Base-by-base conservation (phyloP, 2,113 vertebrate species). In the Megaceryle maxima region DNA sequence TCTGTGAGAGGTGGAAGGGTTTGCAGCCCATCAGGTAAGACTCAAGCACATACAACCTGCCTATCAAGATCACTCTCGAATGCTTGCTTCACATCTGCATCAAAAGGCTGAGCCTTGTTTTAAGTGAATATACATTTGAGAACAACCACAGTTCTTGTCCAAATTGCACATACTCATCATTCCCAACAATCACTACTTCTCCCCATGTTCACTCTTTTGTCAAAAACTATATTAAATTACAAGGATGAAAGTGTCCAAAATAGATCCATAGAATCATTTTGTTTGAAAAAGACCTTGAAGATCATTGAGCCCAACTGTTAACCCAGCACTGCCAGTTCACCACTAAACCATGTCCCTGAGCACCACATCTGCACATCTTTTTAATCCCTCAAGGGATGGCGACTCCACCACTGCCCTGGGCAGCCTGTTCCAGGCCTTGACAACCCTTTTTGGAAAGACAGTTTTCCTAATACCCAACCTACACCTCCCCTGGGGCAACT, bases 21-120 rank as follows among this genome's bases (percentile, higher is more conserved):
- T 69, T 81, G 43, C 46, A 86, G 64, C 13, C 15, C 48, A 29
- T 26, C 1, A 2, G 41, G 11, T 13, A 68, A 85, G 62, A 83
- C 39, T 35, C 28, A 17, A 26, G 39, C 15, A 55, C 5, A 0
- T 21, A 68, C 29, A 93, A 18, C 35, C 24, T 29, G 35, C 22
- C 17, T 11, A 37, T 25, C 41, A 43, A 22, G 25, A 60, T 50
- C 41, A 13, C 43, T 14, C 46, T 16, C 0, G 1, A 26, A 10
- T 5, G 13, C 20, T 25, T n/a, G 35, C 44, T 73, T 62, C 5
- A 0, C 59, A 11, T 24, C 4, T 0, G 0, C 48, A 53, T 7
- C 67, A 35, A 85, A 84, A 85, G 48, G 43, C 33, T 81, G 44
- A 95, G 5, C 11, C 48, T 64, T 35, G 39, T 75, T 60, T 76